A percentile compares a stretch with the other conserved stretches of the same genome.
Conservation (phyloP, 2,888 invertebrate genomes). For the Cheilosia soror region DNA sequence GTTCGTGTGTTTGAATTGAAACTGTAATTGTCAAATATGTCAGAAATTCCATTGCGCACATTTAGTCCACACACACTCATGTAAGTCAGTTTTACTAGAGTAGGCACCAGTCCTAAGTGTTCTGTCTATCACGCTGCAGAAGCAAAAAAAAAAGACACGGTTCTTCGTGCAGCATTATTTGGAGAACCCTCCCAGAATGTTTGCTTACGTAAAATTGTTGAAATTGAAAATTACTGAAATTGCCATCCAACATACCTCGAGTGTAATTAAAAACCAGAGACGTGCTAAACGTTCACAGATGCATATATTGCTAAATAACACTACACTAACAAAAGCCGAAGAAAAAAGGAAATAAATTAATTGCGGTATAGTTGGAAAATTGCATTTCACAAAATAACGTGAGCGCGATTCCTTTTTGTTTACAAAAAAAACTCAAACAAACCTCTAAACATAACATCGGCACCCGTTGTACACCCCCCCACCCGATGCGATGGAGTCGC, state of each 20-base stretch:
- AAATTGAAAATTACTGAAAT: slow-evolving; percentile 37
- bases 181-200: slow-evolving; percentile 29
- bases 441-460: slow-evolving; percentile 53
- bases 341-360: slow-evolving; percentile 56
- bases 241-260: slow-evolving; percentile 32
- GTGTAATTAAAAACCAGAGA: slow-evolving; percentile 60
- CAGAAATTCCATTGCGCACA: slow-evolving; percentile 46
- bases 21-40: slow-evolving; percentile 60
- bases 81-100: not conserved
- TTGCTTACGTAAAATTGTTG: not conserved
- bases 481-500: not conserved
- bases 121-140: slow-evolving; percentile 39
- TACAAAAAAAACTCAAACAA: slow-evolving; percentile 6
- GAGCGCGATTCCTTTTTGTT: slow-evolving; percentile 67
- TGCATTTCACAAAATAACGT: slow-evolving; percentile 73
- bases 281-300: slow-evolving; percentile 62
- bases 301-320: slow-evolving; percentile 61
- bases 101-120: slow-evolving; percentile 24
- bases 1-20: slow-evolving; percentile 31
- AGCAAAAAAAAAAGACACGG: not conserved
- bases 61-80: not conserved
- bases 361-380: slow-evolving; percentile 51
- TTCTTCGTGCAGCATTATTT: slow-evolving; percentile 4
- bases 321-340: slow-evolving; percentile 1
- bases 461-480: not conserved